Evolutionary conservation across 1,140 invertebrate species (phyloP).

Genomic region (Trypoxylus dichotomus): DNA sequence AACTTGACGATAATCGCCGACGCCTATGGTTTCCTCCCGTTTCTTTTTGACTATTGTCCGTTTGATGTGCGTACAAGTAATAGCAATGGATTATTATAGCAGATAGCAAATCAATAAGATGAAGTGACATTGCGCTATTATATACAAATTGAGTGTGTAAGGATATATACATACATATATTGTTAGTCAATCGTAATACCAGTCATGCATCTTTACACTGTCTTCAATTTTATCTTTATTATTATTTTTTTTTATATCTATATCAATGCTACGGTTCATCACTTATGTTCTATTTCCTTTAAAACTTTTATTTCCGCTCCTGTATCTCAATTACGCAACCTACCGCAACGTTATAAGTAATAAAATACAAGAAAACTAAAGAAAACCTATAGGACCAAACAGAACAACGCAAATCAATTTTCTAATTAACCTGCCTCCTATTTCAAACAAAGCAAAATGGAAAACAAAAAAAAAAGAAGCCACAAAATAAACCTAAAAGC

Average conservation of each 20-base stretch:
- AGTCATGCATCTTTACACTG: too few species aligned
- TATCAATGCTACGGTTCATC: neutral
- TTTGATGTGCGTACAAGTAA: too few species aligned
- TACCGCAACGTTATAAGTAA: neutral
- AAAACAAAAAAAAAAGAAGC: neutral
- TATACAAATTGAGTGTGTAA: too few species aligned
- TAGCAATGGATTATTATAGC: too few species aligned
- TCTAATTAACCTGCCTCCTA: neutral
- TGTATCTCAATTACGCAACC: neutral
- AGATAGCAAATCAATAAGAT: too few species aligned
- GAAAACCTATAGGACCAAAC: constrained; percentile 40
- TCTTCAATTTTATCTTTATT: too few species aligned
- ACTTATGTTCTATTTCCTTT: neutral
- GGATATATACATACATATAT: too few species aligned
- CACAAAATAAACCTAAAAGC: neutral
- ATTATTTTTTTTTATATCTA: neutral
- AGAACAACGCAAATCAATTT: constrained; percentile 38
- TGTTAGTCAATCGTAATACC: too few species aligned
- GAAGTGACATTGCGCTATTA: too few species aligned
- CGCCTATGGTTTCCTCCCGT: too few species aligned
- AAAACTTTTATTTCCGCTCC: neutral
- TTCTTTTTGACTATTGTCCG: too few species aligned
- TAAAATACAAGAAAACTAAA: neutral
- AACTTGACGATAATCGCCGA: too few species aligned
- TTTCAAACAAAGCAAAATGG: neutral